A percentile compares a stretch with the other conserved stretches of the same genome.
These are phyloP conservation scores for Malacoctenus gilli DNA, from an alignment of 2,797 vertebrate genomes.

Conservation along the genomic window DNA sequence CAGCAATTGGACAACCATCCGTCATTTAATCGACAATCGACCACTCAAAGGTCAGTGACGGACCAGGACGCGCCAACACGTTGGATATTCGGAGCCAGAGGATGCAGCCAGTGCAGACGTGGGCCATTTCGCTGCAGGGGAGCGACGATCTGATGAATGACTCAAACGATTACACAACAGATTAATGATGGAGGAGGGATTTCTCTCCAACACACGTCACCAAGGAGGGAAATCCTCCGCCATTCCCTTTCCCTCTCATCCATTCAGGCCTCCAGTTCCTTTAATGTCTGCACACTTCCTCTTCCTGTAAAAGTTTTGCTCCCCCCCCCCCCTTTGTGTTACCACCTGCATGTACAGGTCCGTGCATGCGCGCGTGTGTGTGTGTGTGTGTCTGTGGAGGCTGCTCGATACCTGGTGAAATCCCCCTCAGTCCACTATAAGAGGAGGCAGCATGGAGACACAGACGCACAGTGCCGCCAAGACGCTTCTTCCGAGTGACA, in stretches of 20 bases:
- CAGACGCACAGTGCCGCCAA: slow-evolving; percentile 39
- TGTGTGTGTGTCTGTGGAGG: slow-evolving; percentile 4
- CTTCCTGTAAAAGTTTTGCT: slow-evolving; percentile 34
- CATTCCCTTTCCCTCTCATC: slow-evolving; percentile 12
- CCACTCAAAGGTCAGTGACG: no score
- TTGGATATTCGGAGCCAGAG: no score
- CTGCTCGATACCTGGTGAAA: slow-evolving; percentile 30
- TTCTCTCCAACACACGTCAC: slow-evolving; percentile 1
- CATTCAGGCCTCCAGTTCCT: slow-evolving; percentile 40
- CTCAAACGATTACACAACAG: not conserved
- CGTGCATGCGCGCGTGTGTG: slow-evolving; percentile 1
- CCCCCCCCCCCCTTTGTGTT: not conserved
- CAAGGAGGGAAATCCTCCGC: slow-evolving; percentile 31
- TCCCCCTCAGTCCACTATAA: slow-evolving; percentile 66
- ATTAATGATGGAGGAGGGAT: not conserved
- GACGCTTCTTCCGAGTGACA: slow-evolving; percentile 43
- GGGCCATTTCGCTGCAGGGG: no score
- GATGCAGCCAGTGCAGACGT: slow-evolving; percentile 1
- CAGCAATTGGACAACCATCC: no score
- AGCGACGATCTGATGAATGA: slow-evolving; percentile 24
- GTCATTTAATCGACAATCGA: no score
- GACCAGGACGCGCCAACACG: no score
- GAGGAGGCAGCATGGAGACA: slow-evolving; percentile 59
- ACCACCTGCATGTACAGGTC: not conserved
- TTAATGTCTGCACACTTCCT: slow-evolving; percentile 60